Base-by-base conservation (phyloP, 2,888 invertebrate species). In the Andrena flavipes region DNA sequence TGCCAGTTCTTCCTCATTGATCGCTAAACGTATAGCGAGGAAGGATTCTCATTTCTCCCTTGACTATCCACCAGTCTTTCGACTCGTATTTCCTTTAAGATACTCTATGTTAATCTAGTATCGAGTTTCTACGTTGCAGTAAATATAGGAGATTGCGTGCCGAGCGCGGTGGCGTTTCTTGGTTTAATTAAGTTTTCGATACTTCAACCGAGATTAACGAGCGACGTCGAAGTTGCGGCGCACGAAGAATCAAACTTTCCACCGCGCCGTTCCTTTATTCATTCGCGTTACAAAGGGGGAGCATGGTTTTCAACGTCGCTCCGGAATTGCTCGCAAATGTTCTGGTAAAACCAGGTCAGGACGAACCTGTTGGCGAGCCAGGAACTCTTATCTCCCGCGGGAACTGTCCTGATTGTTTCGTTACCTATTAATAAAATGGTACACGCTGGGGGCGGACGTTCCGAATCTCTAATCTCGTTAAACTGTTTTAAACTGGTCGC, bases 301-400 rank as follows among this genome's bases (percentile, higher is more conserved):
- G 56, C 69, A 48, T 71, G 33, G 77, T 76, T 72, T 82, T 71
- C 73, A 59, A 78, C 75, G 56, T 54, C 54, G 82, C 60, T 63
- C n/a, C 70, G 56, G 73, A 75, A 88, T 83, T 88, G 81, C 76
- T 82, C 33, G 84, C 67, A 79, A 82, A 79, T 71, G 84, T 84
- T 72, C 64, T 56, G 54, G 82, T 77, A 73, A 87, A 87, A 87
- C 76, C 84, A 86, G 87, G 86, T 81, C 87, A 86, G 80, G 76
- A 84, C 78, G 77, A 75, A 80, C 84, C 77, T 84, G 80, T 67
- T 77, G 59, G 48, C 48, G 73, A 77, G 80, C 76, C 78, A 65
- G 77, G 77, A 87, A 87, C 85, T 85, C 77, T 87, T 87, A 87
- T 87, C 87, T 87, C 69, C 63, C 68, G 23, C 67, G 71, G 78